Conservation (phyloP, 2,888 invertebrate species). For the Dastarcus helophoroides region DNA sequence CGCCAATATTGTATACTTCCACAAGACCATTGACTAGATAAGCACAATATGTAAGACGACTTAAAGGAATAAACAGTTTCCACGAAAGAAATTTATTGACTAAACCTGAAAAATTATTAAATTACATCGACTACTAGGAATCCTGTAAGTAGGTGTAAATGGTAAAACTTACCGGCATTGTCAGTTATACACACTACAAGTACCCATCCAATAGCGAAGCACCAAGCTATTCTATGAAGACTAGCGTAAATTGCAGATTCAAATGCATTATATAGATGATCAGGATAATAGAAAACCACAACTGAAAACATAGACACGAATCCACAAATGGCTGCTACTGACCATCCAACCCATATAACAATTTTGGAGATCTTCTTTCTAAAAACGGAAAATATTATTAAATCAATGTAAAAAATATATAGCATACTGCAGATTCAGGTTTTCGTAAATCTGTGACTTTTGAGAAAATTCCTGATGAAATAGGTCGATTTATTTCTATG, state of each 20-base stretch:
- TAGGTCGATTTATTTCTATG: too few relatives aligned
- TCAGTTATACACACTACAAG: conserved; percentile 54
- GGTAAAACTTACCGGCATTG: conserved; percentile 44
- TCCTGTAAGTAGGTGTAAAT: neutral
- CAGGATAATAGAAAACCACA: conserved; percentile 51
- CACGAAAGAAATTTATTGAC: conserved; percentile 46
- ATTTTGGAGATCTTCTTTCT: conserved; percentile 27
- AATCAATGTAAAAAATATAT: too few relatives aligned
- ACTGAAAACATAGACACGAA: conserved; percentile 50
- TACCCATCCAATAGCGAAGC: conserved; percentile 55
- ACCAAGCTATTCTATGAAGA: conserved; percentile 57
- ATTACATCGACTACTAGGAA: neutral
- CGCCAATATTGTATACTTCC: conserved; percentile 52
- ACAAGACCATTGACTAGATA: conserved; percentile 62
- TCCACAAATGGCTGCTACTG: conserved; percentile 34
- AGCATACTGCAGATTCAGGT: too few relatives aligned
- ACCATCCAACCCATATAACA: conserved; percentile 24
- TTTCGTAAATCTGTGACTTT: too few relatives aligned
- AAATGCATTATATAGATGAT: conserved; percentile 44
- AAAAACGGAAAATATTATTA: conserved; percentile 16
- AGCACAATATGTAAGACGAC: conserved; percentile 59
- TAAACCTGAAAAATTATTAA: conserved; percentile 37
- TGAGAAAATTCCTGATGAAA: too few relatives aligned
- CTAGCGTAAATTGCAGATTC: conserved; percentile 56
- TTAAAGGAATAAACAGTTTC: conserved; percentile 52